Base-by-base conservation (phyloP, 1,140 invertebrate species). In the Anthonomus grandis region DNA sequence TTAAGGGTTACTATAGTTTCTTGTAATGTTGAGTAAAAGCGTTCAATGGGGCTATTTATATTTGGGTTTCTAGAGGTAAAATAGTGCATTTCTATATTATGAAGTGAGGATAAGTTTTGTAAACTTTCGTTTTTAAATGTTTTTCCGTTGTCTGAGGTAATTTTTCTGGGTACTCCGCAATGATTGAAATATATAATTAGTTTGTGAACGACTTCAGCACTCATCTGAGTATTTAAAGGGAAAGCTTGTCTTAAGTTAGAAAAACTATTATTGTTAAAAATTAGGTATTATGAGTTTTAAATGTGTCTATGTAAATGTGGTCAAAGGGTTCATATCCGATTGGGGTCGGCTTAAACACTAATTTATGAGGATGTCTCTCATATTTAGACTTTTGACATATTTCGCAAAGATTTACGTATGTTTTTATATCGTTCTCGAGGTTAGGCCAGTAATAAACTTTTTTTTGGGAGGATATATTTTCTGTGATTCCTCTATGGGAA, bases 361-460 rank as follows among this genome's bases (percentile, higher is more conserved):
- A 34, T 50, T 67, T 65, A 5, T 46, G 46, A 8, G 67, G 68
- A 9, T 64, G 47, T 59, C 66, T 64, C 10, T 69, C 66, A 36
- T 69, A 68, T 64, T 72, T 72, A 4, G 38, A 2, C 45, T 19
- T 39, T 57, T 65, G 53, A 38, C 64, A 70, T 13, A 62, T 62
- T 37, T 65, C 57, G 41, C 66, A 66, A 22, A 23, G 17, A 46
- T 65, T 65, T n/a, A 68, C 45, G 39, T 54, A 65, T 13, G 60
- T 56, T 49, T 39, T 36, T 13, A 69, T 59, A 34, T 59, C 47
- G 24, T 60, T 51, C 22, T 69, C 52, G 61, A 75, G 68, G 13
- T 67, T 69, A 15, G 71, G 70, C 67, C 72, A 74, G 31, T 45
- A 44, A 23, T 50, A 69, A 69, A 54, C 67, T 73, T 39, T 69